phyloP scores from a whole-genome alignment of 2,888 invertebrate species.

The Heliconius erato region DNA sequence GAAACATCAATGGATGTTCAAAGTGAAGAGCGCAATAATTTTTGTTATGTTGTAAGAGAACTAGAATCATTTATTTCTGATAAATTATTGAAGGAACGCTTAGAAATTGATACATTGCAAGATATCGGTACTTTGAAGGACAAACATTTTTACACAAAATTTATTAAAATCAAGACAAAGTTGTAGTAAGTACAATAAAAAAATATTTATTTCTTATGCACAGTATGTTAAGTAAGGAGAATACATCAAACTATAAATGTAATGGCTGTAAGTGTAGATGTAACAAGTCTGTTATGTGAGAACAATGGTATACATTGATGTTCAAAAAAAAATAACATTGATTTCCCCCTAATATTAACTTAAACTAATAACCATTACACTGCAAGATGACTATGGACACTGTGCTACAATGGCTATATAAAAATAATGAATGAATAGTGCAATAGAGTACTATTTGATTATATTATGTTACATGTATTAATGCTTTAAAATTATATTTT shows the following conservation, averaged over 20 bases:
- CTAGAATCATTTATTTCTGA: constrained; percentile 94
- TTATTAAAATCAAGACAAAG: constrained; percentile 99
- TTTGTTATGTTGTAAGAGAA: constrained; percentile 92
- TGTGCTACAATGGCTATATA: too few relatives aligned
- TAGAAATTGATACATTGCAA: constrained; percentile 97
- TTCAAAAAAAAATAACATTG: too few relatives aligned
- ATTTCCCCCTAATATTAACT: too few relatives aligned
- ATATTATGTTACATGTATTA: too few relatives aligned
- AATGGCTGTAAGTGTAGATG: too few relatives aligned
- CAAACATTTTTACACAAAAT: constrained; percentile 96
- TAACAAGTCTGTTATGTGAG: neutral
- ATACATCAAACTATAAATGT: neutral
- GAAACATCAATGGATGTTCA: constrained; percentile 90
- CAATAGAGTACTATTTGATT: too few relatives aligned
- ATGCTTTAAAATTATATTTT: too few relatives aligned
- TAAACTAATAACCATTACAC: too few relatives aligned
- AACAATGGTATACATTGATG: neutral
- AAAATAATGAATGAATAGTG: too few relatives aligned
- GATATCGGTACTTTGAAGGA: constrained; percentile 96
- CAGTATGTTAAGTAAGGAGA: neutral
- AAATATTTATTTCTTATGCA: neutral
- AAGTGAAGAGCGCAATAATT: constrained; percentile 90
- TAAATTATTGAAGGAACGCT: constrained; percentile 94
- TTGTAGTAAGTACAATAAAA: constrained; percentile 92
- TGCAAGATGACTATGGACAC: too few relatives aligned